Evolutionary conservation across 2,888 invertebrate species (phyloP), one percentile per base, ranked within the genome.

Genomic region (Drosophila kanekoi): DNA sequence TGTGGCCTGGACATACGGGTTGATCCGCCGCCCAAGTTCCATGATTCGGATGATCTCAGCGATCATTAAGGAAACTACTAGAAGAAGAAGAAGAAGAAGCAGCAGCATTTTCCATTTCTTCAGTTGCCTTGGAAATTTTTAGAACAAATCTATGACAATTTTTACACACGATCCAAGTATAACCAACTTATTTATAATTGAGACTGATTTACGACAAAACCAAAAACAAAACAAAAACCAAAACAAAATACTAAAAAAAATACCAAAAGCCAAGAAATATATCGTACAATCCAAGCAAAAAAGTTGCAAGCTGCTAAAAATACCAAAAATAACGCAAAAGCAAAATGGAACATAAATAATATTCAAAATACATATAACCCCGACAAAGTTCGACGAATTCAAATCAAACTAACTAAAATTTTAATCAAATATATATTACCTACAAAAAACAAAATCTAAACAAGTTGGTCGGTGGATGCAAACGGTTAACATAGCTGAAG

Each of bases 1-100:
- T 95, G 95, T n/a, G 96, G 96, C 77, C 95, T 96, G 89, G 96
- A 96, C 87, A 95, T 96, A 18, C 94, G 95, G 37, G 95, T 94
- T 28, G 94, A 96, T 83, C 96, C 96, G n/a, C 96, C 96, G 57
- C 96, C 96, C 57, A 93, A 96, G 74, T 94, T 96, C 86, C 96
- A 96, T 81, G 95, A 96, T 87, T 96, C 96, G 89, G 95, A 95
- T 81, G 94, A 94, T 77, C 71, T 89, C 18, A 92, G 92, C 77
- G 92, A 92, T 77, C 91, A 89, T 63, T 90, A 87, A 48, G 11
- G n/a, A 13, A 14, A 45, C 3, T 4, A 32, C 60, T n/a, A 13
- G 10, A 20, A 35, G 13, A 11, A 35, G 13, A 20, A 59, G 35
- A 32, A 44, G 13, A 20, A 58, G 65, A 16, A 48, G 33, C 28